phyloP scores from a whole-genome alignment of 2,113 vertebrate species.

The Orthonyx spaldingii region DNA sequence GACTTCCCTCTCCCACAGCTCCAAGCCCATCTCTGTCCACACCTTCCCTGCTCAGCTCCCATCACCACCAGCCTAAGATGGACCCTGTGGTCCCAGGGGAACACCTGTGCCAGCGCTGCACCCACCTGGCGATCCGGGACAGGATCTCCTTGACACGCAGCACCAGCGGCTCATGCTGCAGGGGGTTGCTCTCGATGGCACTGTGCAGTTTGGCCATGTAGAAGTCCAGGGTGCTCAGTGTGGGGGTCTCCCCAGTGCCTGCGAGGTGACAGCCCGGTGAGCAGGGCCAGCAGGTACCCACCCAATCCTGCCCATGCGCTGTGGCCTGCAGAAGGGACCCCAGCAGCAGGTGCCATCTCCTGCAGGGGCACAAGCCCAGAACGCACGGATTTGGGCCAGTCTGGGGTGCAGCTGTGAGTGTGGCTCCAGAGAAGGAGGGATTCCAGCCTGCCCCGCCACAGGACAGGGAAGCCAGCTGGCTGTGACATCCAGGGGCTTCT shows the following conservation, averaged over 20 bases:
- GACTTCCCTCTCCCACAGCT: background rate
- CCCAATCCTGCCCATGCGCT: rapidly evolving
- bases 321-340: background rate
- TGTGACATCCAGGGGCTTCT: background rate
- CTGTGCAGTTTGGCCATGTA: constrained; percentile 92
- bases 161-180: constrained; percentile 86
- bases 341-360: background rate
- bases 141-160: constrained; percentile 89
- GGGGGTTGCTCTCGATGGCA: constrained; percentile 86
- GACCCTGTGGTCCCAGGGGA: background rate
- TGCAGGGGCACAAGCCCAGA: background rate
- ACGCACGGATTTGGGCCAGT: background rate
- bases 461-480: background rate
- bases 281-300: background rate
- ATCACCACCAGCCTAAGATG: rapidly evolving
- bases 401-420: background rate
- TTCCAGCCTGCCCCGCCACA: background rate
- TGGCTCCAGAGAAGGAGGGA: background rate
- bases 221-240: constrained; percentile 88
- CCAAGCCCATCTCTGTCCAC: background rate
- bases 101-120: background rate
- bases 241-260: constrained; percentile 93
- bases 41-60: background rate
- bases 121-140: constrained; percentile 90
- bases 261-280: background rate